Percentiles rank a stretch among this genome's conserved stretches.
Conservation (phyloP, 2,888 invertebrate genomes). For the Orthosia incerta region DNA sequence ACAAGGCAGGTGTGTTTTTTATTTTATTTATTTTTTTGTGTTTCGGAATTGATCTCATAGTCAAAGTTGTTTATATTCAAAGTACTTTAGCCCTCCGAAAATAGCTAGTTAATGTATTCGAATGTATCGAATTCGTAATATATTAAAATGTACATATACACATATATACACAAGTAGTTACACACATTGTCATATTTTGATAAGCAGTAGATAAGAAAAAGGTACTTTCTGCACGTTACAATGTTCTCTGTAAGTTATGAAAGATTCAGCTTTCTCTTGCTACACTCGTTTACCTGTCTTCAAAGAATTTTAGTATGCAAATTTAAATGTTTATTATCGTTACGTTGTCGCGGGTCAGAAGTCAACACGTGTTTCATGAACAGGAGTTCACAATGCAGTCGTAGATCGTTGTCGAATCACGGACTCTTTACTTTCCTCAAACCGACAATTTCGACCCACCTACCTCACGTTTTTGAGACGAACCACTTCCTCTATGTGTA, state of each 20-base stretch:
- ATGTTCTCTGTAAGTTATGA: slow-evolving; percentile 12
- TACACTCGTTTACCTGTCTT: slow-evolving; percentile 28
- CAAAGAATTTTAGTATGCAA: slow-evolving; percentile 65
- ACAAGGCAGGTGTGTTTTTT: too few species aligned
- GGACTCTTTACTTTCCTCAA: slow-evolving; percentile 76
- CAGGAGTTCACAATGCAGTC: slow-evolving; percentile 63
- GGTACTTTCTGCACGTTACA: background rate
- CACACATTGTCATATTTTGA: background rate
- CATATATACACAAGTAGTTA: too few species aligned
- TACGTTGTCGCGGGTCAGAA: slow-evolving; percentile 69
- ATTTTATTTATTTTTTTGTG: too few species aligned
- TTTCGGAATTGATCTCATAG: too few species aligned
- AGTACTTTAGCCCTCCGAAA: background rate
- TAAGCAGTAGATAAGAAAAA: background rate
- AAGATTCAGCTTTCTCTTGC: slow-evolving; percentile 46
- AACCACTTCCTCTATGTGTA: slow-evolving; percentile 56
- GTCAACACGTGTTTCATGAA: slow-evolving; percentile 71
- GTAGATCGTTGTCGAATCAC: slow-evolving; percentile 79
- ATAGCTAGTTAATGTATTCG: too few species aligned
- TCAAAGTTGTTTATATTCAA: background rate
- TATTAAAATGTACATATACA: too few species aligned
- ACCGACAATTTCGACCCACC: slow-evolving; percentile 67
- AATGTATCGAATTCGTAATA: too few species aligned
- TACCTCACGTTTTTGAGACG: slow-evolving; percentile 70
- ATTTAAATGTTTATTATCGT: slow-evolving; percentile 54